Percentiles rank a stretch among this genome's conserved stretches.
Evolutionary conservation across 2,797 vertebrate species (phyloP).

Genomic region (Falco peregrinus): DNA sequence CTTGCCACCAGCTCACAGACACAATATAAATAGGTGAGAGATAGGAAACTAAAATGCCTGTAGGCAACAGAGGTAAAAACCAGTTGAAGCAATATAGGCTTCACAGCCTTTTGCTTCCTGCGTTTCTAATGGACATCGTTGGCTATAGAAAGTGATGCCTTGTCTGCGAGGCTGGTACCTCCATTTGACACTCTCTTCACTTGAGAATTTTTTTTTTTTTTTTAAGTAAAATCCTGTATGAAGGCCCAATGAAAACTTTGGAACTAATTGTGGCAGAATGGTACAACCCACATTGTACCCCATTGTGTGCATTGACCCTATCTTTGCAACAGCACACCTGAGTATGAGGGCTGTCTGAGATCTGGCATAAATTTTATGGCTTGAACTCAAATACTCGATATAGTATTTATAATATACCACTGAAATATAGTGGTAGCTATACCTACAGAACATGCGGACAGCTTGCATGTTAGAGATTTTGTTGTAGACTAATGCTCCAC

Average conservation of each 20-base stretch:
- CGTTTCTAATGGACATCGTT: background rate
- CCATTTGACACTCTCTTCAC: background rate
- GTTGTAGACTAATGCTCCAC: background rate
- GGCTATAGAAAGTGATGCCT: background rate
- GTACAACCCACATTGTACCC: rapidly evolving
- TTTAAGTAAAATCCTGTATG: background rate
- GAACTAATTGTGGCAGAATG: background rate
- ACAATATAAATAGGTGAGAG: background rate
- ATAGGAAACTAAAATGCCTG: background rate
- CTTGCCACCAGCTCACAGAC: background rate
- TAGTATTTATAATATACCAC: no score
- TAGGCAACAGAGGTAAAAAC: background rate
- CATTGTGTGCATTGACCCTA: background rate
- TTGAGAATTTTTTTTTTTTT: background rate
- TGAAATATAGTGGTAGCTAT: background rate
- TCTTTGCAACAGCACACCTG: background rate
- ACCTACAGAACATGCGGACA: background rate
- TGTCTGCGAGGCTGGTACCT: background rate
- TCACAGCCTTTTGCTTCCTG: background rate
- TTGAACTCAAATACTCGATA: background rate
- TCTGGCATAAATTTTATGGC: background rate
- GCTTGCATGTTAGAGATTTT: background rate
- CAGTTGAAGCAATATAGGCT: background rate
- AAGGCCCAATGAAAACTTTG: background rate
- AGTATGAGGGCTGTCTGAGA: background rate